A percentile compares a stretch with the other conserved stretches of the same genome.
Conservation (phyloP, 2,797 vertebrate genomes). For the Anableps anableps region DNA sequence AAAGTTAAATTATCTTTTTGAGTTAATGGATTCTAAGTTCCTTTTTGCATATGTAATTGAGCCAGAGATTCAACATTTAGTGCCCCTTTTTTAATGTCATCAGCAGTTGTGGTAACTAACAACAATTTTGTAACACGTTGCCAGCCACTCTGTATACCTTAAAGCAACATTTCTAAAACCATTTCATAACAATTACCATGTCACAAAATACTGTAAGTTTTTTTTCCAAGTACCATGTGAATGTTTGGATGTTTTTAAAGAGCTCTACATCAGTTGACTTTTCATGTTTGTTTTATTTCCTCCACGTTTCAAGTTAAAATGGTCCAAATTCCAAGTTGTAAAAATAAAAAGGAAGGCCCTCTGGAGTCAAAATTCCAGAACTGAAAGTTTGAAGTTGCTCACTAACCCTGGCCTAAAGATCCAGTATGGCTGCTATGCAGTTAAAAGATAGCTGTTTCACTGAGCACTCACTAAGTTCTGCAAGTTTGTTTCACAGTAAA, state of each 20-base stretch:
- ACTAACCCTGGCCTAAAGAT: too few species aligned
- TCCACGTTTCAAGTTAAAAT: background rate
- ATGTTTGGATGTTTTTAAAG: background rate
- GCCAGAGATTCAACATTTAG: background rate
- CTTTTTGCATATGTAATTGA: background rate
- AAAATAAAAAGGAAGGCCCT: background rate
- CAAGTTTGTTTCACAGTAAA: background rate
- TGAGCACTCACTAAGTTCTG: too few species aligned
- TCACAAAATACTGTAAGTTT: background rate
- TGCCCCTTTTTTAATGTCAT: slow-evolving; percentile 7
- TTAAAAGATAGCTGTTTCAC: background rate
- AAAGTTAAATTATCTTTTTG: background rate
- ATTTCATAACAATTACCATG: background rate
- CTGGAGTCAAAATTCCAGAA: background rate
- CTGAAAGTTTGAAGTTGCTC: background rate
- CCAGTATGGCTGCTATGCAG: background rate
- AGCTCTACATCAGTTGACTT: background rate
- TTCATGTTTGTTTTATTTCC: background rate
- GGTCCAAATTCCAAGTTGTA: background rate
- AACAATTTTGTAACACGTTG: slow-evolving; percentile 1
- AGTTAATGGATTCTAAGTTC: background rate
- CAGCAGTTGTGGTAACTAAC: slow-evolving; percentile 11
- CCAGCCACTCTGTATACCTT: background rate
- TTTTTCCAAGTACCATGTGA: background rate
- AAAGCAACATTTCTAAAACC: background rate